phyloP scores from a whole-genome alignment of 2,888 invertebrate species.

The Drosophila mimica region DNA sequence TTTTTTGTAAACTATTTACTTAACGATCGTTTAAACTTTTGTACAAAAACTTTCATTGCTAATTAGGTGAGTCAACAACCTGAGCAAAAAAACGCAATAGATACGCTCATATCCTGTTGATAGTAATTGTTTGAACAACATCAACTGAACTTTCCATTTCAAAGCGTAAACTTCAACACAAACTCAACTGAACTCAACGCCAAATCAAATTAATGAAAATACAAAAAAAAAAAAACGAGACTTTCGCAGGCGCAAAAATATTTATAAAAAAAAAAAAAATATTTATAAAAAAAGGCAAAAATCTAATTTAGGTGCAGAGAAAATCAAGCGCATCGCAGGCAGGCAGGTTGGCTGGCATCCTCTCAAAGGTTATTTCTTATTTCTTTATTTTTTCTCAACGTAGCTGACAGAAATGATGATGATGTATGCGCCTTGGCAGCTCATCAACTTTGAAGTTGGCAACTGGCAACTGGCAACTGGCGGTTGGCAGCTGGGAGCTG shows the following conservation, averaged over 20 bases:
- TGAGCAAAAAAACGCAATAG: conserved; percentile 26
- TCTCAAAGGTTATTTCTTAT: conserved; percentile 34
- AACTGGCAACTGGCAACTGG: conserved; percentile 16
- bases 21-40: conserved; percentile 26
- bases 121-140: conserved; percentile 46
- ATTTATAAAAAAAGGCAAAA: conserved; percentile 11
- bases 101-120: conserved; percentile 56
- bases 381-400: conserved; percentile 10
- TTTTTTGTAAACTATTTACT: conserved; percentile 29
- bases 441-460: conserved; percentile 53
- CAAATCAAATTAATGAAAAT: conserved; percentile 60
- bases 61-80: conserved; percentile 53
- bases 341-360: conserved; percentile 41
- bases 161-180: not conserved
- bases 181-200: conserved; percentile 13
- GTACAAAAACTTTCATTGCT: conserved; percentile 49
- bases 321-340: conserved; percentile 65
- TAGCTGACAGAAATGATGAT: conserved; percentile 77
- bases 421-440: conserved; percentile 78
- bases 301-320: conserved; percentile 75
- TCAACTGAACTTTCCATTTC: conserved; percentile 53
- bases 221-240: conserved; percentile 23
- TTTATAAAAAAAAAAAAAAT: no score
- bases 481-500: conserved; percentile 5
- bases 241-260: conserved; percentile 36